Conservation (phyloP, 2,797 vertebrate genomes). For the Microctenopoma steveboyesi region DNA sequence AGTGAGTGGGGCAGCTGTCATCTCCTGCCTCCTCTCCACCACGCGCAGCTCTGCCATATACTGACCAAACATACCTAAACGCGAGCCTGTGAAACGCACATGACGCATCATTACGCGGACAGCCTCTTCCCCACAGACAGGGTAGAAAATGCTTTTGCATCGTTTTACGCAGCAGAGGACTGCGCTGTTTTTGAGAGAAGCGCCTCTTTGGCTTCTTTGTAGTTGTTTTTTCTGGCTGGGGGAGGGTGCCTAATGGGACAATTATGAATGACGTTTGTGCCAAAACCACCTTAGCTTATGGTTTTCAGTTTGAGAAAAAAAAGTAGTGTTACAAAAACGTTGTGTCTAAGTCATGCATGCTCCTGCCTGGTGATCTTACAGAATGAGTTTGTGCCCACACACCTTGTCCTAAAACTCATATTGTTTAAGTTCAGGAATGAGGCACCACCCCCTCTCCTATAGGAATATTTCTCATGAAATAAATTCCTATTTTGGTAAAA, state of each 20-base stretch:
- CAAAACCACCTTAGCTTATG: neutral
- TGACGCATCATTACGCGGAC: slow-evolving; percentile 41
- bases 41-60: slow-evolving; percentile 57
- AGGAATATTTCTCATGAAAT: slow-evolving; percentile 43
- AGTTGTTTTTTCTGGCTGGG: slow-evolving; percentile 29
- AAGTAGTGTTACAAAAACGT: neutral
- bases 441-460: slow-evolving; percentile 22
- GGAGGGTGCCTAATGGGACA: slow-evolving; percentile 31
- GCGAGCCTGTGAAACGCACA: slow-evolving; percentile 28
- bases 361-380: neutral
- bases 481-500: slow-evolving; percentile 72
- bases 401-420: slow-evolving; percentile 22
- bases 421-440: slow-evolving; percentile 25
- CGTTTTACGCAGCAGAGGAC: slow-evolving; percentile 15
- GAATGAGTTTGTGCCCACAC: neutral
- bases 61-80: slow-evolving; percentile 52
- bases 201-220: slow-evolving; percentile 13
- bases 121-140: slow-evolving; percentile 1
- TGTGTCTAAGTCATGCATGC: neutral
- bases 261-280: slow-evolving; percentile 5
- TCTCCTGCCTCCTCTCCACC: slow-evolving; percentile 60
- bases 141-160: neutral
- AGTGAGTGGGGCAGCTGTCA: slow-evolving; percentile 62
- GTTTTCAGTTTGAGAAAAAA: neutral
- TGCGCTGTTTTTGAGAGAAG: slow-evolving; percentile 15